phyloP scores from a whole-genome alignment of 2,888 invertebrate genomes.

The Amaurobius ferox region DNA sequence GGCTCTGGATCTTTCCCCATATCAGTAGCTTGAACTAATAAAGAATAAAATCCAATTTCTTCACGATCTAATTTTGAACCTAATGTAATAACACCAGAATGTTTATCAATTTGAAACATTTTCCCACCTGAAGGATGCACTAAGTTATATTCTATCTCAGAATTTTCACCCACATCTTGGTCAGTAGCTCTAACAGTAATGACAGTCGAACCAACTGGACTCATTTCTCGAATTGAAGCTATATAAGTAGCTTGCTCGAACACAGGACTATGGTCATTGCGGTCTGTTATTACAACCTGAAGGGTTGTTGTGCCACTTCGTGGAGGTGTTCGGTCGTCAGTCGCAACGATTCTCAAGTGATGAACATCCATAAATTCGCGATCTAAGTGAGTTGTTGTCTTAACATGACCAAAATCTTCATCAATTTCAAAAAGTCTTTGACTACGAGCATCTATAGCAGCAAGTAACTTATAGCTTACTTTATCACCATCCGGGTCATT shows the following conservation, averaged over 20 bases:
- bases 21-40: slow-evolving; percentile 91
- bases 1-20: slow-evolving; percentile 89
- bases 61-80: slow-evolving; percentile 90
- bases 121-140: slow-evolving; percentile 82
- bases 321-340: slow-evolving; percentile 87
- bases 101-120: slow-evolving; percentile 84
- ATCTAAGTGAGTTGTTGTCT: slow-evolving; percentile 90
- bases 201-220: slow-evolving; percentile 90
- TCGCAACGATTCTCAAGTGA: slow-evolving; percentile 92
- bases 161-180: slow-evolving; percentile 92
- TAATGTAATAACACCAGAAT: slow-evolving; percentile 89
- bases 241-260: slow-evolving; percentile 95
- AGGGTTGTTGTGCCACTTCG: slow-evolving; percentile 92
- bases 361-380: slow-evolving; percentile 91
- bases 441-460: slow-evolving; percentile 89
- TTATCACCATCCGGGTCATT: slow-evolving; percentile 85
- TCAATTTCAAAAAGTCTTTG: slow-evolving; percentile 89
- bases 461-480: slow-evolving; percentile 90
- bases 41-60: slow-evolving; percentile 87
- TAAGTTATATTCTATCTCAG: slow-evolving; percentile 83
- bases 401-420: slow-evolving; percentile 87
- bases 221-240: slow-evolving; percentile 91
- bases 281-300: slow-evolving; percentile 92
- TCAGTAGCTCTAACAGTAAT: slow-evolving; percentile 90
- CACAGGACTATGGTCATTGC: slow-evolving; percentile 94